Base-by-base conservation (phyloP, 2,797 vertebrate genomes). In the Molossus molossus region DNA sequence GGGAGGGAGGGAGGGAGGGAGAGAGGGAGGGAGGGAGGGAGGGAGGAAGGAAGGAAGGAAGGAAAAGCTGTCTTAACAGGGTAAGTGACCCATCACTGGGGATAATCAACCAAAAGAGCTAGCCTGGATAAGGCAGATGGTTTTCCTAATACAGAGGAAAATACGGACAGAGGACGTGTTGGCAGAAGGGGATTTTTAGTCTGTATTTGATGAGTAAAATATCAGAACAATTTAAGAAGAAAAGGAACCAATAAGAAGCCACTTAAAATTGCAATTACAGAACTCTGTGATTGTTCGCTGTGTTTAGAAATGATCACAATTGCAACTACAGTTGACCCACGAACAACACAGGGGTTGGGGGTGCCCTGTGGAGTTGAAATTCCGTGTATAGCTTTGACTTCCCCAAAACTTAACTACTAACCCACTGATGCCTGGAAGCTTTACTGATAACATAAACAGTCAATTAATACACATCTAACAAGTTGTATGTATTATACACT, bases 131-230 rank as follows among this genome's bases (percentile, higher is more conserved):
- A 37, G 17, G 37, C 5, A 89, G 45, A 29, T 17, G 25, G 6
- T 45, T 87, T 89, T 83, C 37, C 40, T 91, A 48, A 80, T 58
- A 58, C 6, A 79, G 58, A 64, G 27, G 76, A 91, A 91, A 70
- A 76, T 55, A 79, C 25, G 57, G 73, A 37, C 21, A 87, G 21
- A 69, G 65, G 65, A 84, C 81, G 40, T 67, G 6, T 14, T 86
- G 73, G 53, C 53, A 95, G 33, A 37, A 48, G 37, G 18, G 8
- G 23, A 4, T 29, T 29, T 29, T 89, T 45, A 60, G 33, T 5
- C 45, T 15, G 13, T 2, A 9, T 69, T 29, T 67, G 23, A 48
- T 40, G n/a, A 83, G 58, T 29, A 48, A 90, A 96, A 58, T 48
- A 45, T 75, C 29, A 83, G 80, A 57, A 85, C 0, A 3, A 81